phyloP scores from a whole-genome alignment of 1,140 invertebrate genomes.

The Heliconius congener region DNA sequence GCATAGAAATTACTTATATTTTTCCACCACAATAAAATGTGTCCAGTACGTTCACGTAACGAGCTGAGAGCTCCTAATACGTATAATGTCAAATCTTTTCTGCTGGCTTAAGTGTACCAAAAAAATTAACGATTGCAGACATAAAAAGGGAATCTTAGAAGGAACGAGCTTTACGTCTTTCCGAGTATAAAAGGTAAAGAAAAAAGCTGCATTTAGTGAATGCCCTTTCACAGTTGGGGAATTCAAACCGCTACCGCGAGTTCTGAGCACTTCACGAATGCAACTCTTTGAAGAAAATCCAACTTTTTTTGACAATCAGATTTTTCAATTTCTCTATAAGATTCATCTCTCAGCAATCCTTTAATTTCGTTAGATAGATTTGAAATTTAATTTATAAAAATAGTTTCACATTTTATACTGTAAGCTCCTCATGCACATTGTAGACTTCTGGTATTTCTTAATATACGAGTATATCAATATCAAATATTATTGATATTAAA shows the following conservation, averaged over 20 bases:
- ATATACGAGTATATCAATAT: background rate
- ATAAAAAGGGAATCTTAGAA: slow-evolving; percentile 67
- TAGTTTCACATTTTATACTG: background rate
- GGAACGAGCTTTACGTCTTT: slow-evolving; percentile 71
- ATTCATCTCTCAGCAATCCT: slow-evolving; percentile 31
- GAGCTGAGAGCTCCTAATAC: slow-evolving; percentile 13
- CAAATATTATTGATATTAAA: background rate
- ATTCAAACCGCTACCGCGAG: slow-evolving; percentile 70
- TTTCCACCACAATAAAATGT: slow-evolving; percentile 1
- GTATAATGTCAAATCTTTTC: slow-evolving; percentile 28
- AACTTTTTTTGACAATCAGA: slow-evolving; percentile 76
- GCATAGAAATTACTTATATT: background rate
- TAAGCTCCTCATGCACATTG: background rate
- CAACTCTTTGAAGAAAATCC: slow-evolving; percentile 69
- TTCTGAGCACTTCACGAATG: slow-evolving; percentile 73
- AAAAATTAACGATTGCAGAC: slow-evolving; percentile 74
- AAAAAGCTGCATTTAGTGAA: slow-evolving; percentile 77
- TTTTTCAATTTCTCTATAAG: slow-evolving; percentile 41
- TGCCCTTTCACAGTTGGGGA: slow-evolving; percentile 70
- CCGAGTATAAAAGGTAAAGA: slow-evolving; percentile 73
- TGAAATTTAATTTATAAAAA: slow-evolving; percentile 27
- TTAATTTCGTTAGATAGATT: slow-evolving; percentile 41
- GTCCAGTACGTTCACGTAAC: slow-evolving; percentile 11
- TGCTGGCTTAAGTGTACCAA: slow-evolving; percentile 44
- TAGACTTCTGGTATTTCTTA: background rate